Percentiles rank a stretch among this genome's conserved stretches.
phyloP scores from a whole-genome alignment of 1,140 invertebrate genomes.

The Caerostris darwini region DNA sequence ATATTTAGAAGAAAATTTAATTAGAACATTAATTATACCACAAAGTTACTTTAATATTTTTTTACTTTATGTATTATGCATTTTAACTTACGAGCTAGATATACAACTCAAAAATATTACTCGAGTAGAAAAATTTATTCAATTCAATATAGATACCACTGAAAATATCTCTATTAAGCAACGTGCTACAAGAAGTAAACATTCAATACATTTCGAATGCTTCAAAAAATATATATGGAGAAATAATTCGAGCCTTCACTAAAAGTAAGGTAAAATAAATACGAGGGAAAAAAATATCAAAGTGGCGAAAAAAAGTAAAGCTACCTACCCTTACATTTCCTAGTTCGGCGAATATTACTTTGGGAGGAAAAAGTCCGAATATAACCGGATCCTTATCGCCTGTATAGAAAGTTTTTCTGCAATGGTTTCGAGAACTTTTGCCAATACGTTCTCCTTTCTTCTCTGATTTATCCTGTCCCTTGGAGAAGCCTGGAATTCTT shows the following conservation, averaged over 20 bases:
- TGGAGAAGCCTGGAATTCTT: slow-evolving; percentile 49
- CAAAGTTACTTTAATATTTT: too few species aligned
- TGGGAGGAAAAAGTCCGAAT: slow-evolving; percentile 28
- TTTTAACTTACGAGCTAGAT: too few species aligned
- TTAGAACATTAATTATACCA: too few species aligned
- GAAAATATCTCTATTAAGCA: too few species aligned
- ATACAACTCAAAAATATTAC: too few species aligned
- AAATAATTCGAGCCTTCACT: not conserved
- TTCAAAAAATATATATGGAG: not conserved
- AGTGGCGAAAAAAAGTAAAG: not conserved
- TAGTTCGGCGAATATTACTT: slow-evolving; percentile 12
- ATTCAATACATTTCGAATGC: not conserved
- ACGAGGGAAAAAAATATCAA: not conserved
- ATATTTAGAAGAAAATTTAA: too few species aligned
- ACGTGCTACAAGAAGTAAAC: too few species aligned
- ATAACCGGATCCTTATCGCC: slow-evolving; percentile 69
- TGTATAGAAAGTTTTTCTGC: slow-evolving; percentile 52
- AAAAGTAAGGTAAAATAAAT: not conserved
- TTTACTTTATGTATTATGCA: too few species aligned
- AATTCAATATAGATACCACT: too few species aligned
- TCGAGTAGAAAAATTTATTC: too few species aligned
- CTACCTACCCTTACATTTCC: not conserved
- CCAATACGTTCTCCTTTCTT: slow-evolving; percentile 50
- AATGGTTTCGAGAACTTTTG: slow-evolving; percentile 46
- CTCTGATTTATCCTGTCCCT: slow-evolving; percentile 56